These are phyloP conservation scores for Miltochrista miniata DNA, from an alignment of 2,888 invertebrate species.

Conservation along the genomic window DNA sequence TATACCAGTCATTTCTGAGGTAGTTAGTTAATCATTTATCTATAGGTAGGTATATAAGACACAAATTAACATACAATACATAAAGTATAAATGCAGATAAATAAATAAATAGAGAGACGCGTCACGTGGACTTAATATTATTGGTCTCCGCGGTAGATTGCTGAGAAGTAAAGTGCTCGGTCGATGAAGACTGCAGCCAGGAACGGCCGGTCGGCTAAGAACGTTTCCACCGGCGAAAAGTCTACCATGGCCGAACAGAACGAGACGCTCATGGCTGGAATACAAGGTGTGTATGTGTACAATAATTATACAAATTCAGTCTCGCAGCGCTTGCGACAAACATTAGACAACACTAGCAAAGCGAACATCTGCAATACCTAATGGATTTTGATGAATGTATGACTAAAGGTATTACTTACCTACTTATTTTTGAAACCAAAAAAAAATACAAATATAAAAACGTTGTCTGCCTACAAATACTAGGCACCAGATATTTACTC, in stretches of 20 bases:
- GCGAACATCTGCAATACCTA: neutral
- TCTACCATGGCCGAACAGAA: constrained; percentile 49
- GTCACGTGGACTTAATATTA: constrained; percentile 10
- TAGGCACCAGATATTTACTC: too few relatives aligned
- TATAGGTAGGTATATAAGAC: neutral
- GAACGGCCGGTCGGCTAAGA: constrained; percentile 65
- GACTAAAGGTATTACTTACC: too few relatives aligned
- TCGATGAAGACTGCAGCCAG: constrained; percentile 49
- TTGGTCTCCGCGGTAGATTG: constrained; percentile 31
- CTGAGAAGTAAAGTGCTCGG: constrained; percentile 51
- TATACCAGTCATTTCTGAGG: too few relatives aligned
- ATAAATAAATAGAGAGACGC: neutral
- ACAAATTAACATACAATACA: neutral
- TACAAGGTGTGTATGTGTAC: constrained; percentile 17
- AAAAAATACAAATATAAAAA: too few relatives aligned
- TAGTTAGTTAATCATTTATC: too few relatives aligned
- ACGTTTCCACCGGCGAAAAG: constrained; percentile 44
- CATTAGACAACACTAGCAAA: neutral
- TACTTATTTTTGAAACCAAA: too few relatives aligned
- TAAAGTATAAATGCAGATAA: neutral
- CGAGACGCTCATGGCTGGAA: constrained; percentile 59
- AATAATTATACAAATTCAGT: neutral
- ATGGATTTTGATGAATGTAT: too few relatives aligned
- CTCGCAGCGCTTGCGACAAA: too few relatives aligned
- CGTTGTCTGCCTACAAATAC: too few relatives aligned